Base-by-base conservation (phyloP, 2,888 invertebrate species). In the Eulithis prunata region DNA sequence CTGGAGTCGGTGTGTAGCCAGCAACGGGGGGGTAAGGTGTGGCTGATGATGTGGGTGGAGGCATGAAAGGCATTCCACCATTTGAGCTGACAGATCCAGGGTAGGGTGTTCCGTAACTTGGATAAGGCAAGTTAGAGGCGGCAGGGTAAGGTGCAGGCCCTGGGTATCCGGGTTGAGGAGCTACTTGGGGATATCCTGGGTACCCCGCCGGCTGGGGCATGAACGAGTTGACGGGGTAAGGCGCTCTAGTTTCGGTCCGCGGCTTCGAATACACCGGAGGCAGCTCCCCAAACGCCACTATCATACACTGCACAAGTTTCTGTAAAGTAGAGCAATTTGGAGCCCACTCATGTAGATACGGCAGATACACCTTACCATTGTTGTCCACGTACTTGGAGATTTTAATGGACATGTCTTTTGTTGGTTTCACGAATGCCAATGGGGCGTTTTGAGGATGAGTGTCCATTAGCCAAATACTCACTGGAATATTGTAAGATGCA, bases 361-460 rank as follows among this genome's bases (percentile, higher is more conserved):
- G 99, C 80, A 99, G 94, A 88, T 99, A 99, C 62, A 99, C 96
- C 89, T 98, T 98, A 45, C 99, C 99, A 90, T 96, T 98, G 80
- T 96, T 96, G 88, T 99, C 99, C 7, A 99, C 99, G 89, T 96
- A 98, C 90, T 96, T 96, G 11, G 99, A 99, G 13, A 97, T 96
- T 93, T 98, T 99, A 71, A 99, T 98, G 69, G 96, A 95, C 99
- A 99, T 99, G 74, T 97, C 97, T 43, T 96, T 82, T 5, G 99
- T 99, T 10, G 99, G 99, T 87, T 96, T 97, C 0, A 99, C 99
- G 81, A 96, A 97, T 83, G 97, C 97, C 91, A 99, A 96, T 0
- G 99, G 99, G 45, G 99, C 98, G 91, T 98, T 97, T 84, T 97
- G 96, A 0, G 99, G 99, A 94, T 99, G 98, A 4, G 98, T 99